Conservation (phyloP, 2,888 invertebrate species). For the Cryptophagus acutangulus region DNA sequence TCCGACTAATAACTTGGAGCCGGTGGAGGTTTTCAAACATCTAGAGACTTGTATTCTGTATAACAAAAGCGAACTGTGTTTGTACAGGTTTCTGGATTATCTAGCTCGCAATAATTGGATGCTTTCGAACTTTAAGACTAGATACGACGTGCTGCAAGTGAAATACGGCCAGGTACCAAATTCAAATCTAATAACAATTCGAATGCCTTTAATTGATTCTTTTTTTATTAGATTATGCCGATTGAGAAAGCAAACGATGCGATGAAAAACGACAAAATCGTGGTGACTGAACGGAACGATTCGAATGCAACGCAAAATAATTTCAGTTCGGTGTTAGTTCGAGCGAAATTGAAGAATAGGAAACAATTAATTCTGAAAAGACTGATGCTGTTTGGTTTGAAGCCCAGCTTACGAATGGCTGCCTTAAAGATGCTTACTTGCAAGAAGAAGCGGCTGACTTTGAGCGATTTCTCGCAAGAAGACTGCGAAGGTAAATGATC, state of each 20-base stretch:
- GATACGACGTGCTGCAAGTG: constrained; percentile 49
- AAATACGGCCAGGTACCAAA: constrained; percentile 48
- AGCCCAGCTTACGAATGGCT: constrained; percentile 46
- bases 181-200: not conserved
- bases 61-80: constrained; percentile 54
- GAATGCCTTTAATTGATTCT: no score
- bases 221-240: constrained; percentile 20
- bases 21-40: constrained; percentile 51
- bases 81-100: constrained; percentile 52
- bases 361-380: constrained; percentile 44
- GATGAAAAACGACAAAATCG: constrained; percentile 36
- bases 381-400: constrained; percentile 44
- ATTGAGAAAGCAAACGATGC: constrained; percentile 33
- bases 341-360: constrained; percentile 42
- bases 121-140: constrained; percentile 49
- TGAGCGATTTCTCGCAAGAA: constrained; percentile 36
- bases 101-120: constrained; percentile 50
- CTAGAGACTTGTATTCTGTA: constrained; percentile 56
- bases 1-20: constrained; percentile 49
- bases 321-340: constrained; percentile 40
- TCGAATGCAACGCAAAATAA: constrained; percentile 30
- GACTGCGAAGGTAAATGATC: no score
- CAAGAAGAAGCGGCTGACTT: constrained; percentile 42
- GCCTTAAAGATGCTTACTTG: constrained; percentile 45
- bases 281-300: constrained; percentile 39